phyloP scores from a whole-genome alignment of 2,113 vertebrate genomes.

The Oreochromis aureus region DNA sequence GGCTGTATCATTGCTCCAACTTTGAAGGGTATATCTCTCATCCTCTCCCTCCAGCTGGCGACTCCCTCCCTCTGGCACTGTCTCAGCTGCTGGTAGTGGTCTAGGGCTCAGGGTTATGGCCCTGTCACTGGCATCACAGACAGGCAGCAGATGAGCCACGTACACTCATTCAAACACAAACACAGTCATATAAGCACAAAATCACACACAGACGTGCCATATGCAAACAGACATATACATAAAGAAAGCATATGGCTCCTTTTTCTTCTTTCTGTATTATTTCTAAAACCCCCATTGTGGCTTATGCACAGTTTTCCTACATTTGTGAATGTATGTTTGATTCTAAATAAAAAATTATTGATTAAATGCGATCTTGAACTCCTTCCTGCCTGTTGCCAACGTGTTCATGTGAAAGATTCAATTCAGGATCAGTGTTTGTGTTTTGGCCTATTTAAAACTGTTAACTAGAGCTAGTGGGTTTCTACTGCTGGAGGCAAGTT shows the following conservation, averaged over 20 bases:
- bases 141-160: constrained; percentile 10
- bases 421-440: neutral
- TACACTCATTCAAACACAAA: neutral
- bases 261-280: neutral
- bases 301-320: neutral
- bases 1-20: constrained; percentile 37
- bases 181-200: neutral
- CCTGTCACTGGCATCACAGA: constrained; percentile 23
- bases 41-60: constrained; percentile 46
- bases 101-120: constrained; percentile 25
- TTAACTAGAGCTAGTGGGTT: neutral
- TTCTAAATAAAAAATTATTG: neutral
- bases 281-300: neutral
- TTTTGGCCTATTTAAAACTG: neutral
- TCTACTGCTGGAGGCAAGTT: neutral
- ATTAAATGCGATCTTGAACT: neutral
- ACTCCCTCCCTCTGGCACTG: constrained; percentile 22
- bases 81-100: constrained; percentile 18
- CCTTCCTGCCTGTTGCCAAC: neutral
- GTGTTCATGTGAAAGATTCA: neutral
- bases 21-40: constrained; percentile 45
- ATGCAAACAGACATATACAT: neutral
- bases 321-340: neutral
- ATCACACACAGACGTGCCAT: neutral
- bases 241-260: neutral